Base-by-base conservation (phyloP, 2,888 invertebrate species). In the Psylliodes chrysocephalus region DNA sequence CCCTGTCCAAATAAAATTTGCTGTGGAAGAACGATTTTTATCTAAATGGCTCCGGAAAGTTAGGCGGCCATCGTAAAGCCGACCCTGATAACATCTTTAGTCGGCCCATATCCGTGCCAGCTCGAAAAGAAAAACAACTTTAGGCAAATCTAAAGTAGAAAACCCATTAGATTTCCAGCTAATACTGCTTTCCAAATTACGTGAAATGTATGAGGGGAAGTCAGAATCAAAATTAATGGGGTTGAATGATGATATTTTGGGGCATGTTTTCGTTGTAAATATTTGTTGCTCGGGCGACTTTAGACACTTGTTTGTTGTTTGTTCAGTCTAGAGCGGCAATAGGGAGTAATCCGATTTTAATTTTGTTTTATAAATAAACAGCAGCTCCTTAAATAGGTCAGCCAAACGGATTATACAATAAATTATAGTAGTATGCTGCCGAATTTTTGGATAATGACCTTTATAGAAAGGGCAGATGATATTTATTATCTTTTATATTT, bases 41-140 rank as follows among this genome's bases (percentile, higher is more conserved):
- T 78, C 77, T 77, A 75, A 76, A 77, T 77, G 75, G 75, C 70
- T 68, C 71, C 72, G 74, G 73, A 75, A 76, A 76, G 75, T 75
- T 70, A 72, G 66, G 60, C 72, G 74, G 72, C 75, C 75, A 72
- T 71, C 73, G 73, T 72, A 69, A 14, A 67, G 71, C 66, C 67
- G 70, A 62, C 68, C 51, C 55, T 70, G 77, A 77, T 77, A 75
- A 68, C 71, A 76, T 75, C 76, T 71, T 25, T 15, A 51, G 44
- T 8, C 67, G 64, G 68, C 68, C 70, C 70, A 71, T 69, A 73
- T 71, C 69, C 71, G 18, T 38, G 19, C 17, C 44, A 42, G 68
- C 52, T 67, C 72, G 73, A 76, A 77, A 63, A 76, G 75, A 75
- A 77, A 75, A 77, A 76, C 76, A 76, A 76, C 73, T 73, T 73